Evolutionary conservation across 2,888 invertebrate genomes (phyloP).

Genomic region (Pilophorus perplexus): DNA sequence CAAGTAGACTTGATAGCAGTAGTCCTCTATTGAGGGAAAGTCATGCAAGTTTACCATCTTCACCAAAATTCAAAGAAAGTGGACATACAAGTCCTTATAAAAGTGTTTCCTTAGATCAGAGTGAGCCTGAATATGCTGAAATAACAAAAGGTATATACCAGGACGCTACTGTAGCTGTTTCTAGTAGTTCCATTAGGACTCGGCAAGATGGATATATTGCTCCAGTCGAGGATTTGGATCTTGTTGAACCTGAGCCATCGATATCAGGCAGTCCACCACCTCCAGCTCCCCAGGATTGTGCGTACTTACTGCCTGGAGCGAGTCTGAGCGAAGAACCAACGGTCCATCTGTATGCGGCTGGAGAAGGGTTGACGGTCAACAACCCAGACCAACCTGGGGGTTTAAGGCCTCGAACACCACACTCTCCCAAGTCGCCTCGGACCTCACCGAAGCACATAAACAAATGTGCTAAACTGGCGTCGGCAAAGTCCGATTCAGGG

Average conservation of each 20-base stretch:
- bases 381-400: conserved; percentile 50
- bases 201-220: conserved; percentile 62
- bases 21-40: conserved; percentile 22
- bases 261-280: conserved; percentile 67
- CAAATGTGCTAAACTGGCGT: conserved; percentile 62
- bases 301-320: conserved; percentile 41
- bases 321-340: conserved; percentile 10
- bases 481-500: conserved; percentile 82
- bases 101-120: conserved; percentile 13
- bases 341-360: conserved; percentile 23
- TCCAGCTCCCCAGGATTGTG: conserved; percentile 69
- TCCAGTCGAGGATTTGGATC: conserved; percentile 25
- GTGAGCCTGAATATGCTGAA: conserved; percentile 7
- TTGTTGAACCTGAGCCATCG: conserved; percentile 55
- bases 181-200: conserved; percentile 54
- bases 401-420: conserved; percentile 62
- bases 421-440: conserved; percentile 70
- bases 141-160: conserved; percentile 18
- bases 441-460: conserved; percentile 68
- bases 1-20: conserved; percentile 14
- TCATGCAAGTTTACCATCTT: conserved; percentile 35
- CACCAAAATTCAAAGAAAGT: conserved; percentile 38
- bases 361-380: conserved; percentile 34
- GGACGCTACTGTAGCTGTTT: conserved; percentile 21
- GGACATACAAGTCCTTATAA: conserved; percentile 20